Evolutionary conservation across 2,113 vertebrate species (phyloP), one percentile per base, ranked within the genome.

Genomic region (Orthochromis indermauri): DNA sequence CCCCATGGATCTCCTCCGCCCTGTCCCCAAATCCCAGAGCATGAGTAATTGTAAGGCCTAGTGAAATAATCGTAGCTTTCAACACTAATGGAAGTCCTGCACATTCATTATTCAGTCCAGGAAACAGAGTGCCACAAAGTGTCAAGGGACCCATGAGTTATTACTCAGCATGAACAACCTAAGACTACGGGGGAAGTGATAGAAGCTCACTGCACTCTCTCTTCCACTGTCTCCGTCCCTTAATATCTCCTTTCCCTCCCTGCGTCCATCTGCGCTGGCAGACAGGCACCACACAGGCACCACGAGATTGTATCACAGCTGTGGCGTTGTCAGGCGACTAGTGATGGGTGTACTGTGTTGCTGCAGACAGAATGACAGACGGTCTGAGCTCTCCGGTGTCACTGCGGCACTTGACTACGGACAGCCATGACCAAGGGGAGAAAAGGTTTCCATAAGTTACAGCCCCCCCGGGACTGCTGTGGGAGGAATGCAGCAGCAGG

Each of bases 81-180:
- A 94, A 90, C 93, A 24, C 94, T 96, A 96, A 97, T 95, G 94
- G 95, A 94, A 92, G 92, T 89, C 91, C 89, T 82, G 92, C 92
- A 89, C 92, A 95, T 96, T 95, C 93, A 96, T 96, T 96, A 96
- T 96, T 96, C 93, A 95, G 94, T 89, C 91, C 92, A 89, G 92
- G 91, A 94, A 91, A 92, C 89, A 94, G 92, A 93, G 91, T 95
- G 94, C 91, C 89, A 87, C 90, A 94, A 83, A 90, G 88, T 84
- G 91, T 93, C 93, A 83, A 61, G 92, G 91, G 93, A 94, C 85
- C 84, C 85, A 61, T 94, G 95, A 96, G 93, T 95, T 94, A 95
- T 95, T 92, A 91, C 93, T 92, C 85, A 51, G 85, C 80, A 61
- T 89, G 94, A 89, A 86, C 92, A 94, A 95, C 92, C 94, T 90